phyloP scores from a whole-genome alignment of 2,113 vertebrate genomes.

The Nycticorax nycticorax region DNA sequence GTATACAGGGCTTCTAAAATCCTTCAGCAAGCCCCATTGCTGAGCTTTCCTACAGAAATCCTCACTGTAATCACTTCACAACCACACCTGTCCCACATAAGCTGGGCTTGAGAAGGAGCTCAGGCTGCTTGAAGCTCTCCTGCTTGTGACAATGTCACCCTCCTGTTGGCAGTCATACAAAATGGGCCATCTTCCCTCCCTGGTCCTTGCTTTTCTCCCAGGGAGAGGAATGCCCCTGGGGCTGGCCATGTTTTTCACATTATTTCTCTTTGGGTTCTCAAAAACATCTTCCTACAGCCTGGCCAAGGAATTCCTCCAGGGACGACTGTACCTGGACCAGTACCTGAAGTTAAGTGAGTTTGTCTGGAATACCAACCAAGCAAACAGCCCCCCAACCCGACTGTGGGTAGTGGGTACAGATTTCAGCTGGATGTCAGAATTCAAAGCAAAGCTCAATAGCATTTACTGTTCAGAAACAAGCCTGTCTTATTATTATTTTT shows the following conservation, averaged over 20 bases:
- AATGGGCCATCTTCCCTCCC: not conserved
- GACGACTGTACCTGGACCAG: not conserved
- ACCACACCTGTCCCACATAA: not conserved
- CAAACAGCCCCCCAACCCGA: not conserved
- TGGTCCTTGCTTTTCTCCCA: not conserved
- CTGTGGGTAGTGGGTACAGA: not conserved
- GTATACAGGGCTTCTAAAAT: not conserved
- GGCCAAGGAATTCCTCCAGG: not conserved
- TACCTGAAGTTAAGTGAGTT: not conserved
- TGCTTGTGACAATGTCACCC: not conserved
- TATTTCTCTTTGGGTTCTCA: not conserved
- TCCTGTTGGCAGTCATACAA: not conserved
- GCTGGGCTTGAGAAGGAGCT: not conserved
- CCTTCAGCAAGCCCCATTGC: not conserved
- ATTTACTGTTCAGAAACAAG: constrained; percentile 8
- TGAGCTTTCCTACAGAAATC: not conserved
- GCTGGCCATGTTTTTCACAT: not conserved
- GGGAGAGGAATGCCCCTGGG: not conserved
- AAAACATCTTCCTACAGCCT: not conserved
- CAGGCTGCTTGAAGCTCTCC: not conserved
- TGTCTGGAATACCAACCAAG: not conserved
- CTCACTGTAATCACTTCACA: not conserved
- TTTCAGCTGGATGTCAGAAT: not conserved
- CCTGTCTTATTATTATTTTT: constrained; percentile 45
- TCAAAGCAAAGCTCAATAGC: not conserved